Base-by-base conservation (phyloP, 37 sponge, comb jelly and placozoan genomes). In the Eunapius fragilis region DNA sequence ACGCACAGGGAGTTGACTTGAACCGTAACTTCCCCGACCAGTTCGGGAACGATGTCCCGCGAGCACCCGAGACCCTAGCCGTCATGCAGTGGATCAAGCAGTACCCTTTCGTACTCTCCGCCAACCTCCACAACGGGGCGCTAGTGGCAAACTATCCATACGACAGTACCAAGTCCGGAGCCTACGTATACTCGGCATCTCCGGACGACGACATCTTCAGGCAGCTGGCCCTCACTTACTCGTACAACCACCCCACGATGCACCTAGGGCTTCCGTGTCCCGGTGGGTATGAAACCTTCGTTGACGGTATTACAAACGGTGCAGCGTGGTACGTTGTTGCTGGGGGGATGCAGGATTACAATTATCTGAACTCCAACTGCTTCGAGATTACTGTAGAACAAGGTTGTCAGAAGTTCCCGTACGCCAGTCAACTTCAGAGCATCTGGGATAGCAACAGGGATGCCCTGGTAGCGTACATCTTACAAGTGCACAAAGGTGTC, bases 341-440 rank as follows among this genome's bases (percentile, higher is more conserved):
- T 45, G 99, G 97, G 27, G 97, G 97, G 2, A 97, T 98, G 95
- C 98, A 98, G 79, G 99, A 98, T 68, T 98, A 97, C 86, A 95
- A 95, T 82, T 97, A 96, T 76, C 82, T 93, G 31, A 27, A 89
- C 47, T 78, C 80, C 41, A 92, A 95, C 87, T 97, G 97, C 71
- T 98, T 96, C 87, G 99, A 97, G 86, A 92, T 98, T 6, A 98
- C 99, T 0, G 77, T 98, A 0, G 99, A 98, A 71, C 92, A 95
- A 48, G 91, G 95, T 27, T 98, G 97, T 72, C 30, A n/a, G 70
- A 98, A 98, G 77, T 98, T 87, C 72, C 99, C 99, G 0, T 30
- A 19, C 9, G 90, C 69, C 0, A 41, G 37, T 11, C 33, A 87
- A 17, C 89, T 98, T 26, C 82, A 87, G 37, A 37, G 47, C 3